phyloP scores from a whole-genome alignment of 1,140 invertebrate species.

The Bombus pyrosoma region DNA sequence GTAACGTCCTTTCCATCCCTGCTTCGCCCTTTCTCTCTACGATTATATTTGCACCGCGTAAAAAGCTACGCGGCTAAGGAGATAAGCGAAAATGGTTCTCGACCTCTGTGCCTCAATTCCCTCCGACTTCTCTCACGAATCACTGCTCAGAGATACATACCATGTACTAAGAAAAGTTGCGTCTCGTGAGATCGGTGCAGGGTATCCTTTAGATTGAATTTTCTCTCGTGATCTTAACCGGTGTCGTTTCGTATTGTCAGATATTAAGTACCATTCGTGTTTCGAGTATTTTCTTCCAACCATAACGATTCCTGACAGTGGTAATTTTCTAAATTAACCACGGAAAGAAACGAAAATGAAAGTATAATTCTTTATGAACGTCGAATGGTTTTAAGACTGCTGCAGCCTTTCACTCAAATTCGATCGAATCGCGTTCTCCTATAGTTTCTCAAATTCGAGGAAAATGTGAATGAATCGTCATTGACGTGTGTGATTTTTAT shows the following conservation, averaged over 20 bases:
- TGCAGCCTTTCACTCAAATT: no score
- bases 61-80: constrained; percentile 15
- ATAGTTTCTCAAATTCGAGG: no score
- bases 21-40: constrained; percentile 4
- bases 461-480: no score
- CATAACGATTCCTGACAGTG: background rate
- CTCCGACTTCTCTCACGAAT: constrained; percentile 2
- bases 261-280: background rate
- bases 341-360: no score
- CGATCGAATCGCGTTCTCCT: no score
- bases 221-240: background rate
- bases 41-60: constrained; percentile 58
- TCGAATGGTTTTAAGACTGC: background rate
- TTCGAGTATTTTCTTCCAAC: background rate
- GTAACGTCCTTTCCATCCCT: constrained; percentile 35
- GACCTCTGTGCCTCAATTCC: background rate
- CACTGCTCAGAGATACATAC: background rate
- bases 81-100: constrained; percentile 35
- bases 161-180: background rate
- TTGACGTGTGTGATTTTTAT: background rate
- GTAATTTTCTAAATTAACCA: background rate
- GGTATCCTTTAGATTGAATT: background rate
- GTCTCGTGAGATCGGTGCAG: background rate
- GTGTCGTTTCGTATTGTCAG: background rate
- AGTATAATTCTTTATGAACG: background rate